phyloP scores from a whole-genome alignment of 2,113 vertebrate species.

The Empidonax alnorum region DNA sequence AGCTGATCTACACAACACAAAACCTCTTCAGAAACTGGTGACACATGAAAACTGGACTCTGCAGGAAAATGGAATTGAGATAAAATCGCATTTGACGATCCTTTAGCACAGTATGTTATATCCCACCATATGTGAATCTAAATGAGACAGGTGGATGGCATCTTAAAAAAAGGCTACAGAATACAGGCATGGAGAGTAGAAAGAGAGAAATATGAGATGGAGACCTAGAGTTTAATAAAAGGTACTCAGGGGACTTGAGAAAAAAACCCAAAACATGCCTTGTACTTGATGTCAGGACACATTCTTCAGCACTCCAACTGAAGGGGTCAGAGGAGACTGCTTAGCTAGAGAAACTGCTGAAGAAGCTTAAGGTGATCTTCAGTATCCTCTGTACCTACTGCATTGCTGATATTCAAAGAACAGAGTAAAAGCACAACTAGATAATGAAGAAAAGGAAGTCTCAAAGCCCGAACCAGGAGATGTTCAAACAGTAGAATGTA shows the following conservation, averaged over 20 bases:
- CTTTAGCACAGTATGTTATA: neutral
- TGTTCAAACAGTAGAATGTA: neutral
- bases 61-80: neutral
- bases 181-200: neutral
- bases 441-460: neutral
- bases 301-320: neutral
- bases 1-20: neutral
- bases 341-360: neutral
- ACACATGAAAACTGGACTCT: neutral
- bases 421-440: neutral
- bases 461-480: neutral
- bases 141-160: neutral
- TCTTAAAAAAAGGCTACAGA: neutral
- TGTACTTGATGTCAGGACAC: neutral
- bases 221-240: neutral
- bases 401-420: neutral
- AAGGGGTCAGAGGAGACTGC: neutral
- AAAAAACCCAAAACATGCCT: rapidly evolving
- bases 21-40: neutral
- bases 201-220: neutral
- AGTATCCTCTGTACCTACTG: neutral
- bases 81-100: neutral
- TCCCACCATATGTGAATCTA: neutral
- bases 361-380: neutral
- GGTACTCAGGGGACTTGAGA: neutral